These are phyloP conservation scores for Illadopsis cleaveri DNA, from an alignment of 2,113 vertebrate species.

Conservation along the genomic window DNA sequence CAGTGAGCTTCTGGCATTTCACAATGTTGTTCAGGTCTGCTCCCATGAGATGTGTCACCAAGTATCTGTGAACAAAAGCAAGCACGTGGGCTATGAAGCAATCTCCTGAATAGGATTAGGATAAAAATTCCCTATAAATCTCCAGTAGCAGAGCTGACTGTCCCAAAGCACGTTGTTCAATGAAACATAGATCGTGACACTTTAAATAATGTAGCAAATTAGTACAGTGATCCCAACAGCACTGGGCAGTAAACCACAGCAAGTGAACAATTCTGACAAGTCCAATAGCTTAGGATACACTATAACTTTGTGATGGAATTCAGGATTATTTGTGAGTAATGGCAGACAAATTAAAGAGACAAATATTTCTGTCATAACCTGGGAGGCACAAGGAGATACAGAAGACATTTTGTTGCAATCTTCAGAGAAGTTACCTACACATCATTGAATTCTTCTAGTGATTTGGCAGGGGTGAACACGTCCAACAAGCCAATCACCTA, in stretches of 20 bases:
- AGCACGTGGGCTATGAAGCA: background rate
- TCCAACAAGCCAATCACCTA: constrained; percentile 97
- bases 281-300: background rate
- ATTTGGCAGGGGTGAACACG: constrained; percentile 91
- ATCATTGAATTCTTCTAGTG: constrained; percentile 93
- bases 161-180: background rate
- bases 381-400: background rate
- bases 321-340: background rate
- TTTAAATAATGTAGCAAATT: background rate
- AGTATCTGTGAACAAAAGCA: constrained; percentile 79
- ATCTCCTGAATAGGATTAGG: background rate
- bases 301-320: background rate
- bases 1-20: constrained; percentile 98
- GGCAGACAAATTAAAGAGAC: background rate
- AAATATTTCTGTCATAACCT: background rate
- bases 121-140: background rate
- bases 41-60: constrained; percentile 98
- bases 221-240: background rate
- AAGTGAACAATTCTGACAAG: background rate
- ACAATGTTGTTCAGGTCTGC: constrained; percentile 99
- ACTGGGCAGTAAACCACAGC: background rate
- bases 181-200: background rate
- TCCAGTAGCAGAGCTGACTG: background rate
- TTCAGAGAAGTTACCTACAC: constrained; percentile 86
- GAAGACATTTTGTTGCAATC: background rate